These are phyloP conservation scores for Ctenodactylus gundi DNA, from an alignment of 2,113 vertebrate species.

Conservation along the genomic window DNA sequence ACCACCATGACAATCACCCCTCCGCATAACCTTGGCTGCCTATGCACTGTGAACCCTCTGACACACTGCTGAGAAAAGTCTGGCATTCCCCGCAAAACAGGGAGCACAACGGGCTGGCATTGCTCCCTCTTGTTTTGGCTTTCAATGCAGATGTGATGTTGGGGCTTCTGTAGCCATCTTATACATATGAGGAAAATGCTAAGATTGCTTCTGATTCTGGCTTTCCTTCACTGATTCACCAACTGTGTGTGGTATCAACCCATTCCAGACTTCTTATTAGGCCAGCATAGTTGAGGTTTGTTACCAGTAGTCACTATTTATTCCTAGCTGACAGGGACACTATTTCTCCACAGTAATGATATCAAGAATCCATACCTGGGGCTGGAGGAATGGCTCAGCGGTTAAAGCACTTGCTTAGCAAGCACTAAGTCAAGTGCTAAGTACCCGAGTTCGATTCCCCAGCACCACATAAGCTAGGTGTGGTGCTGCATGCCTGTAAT, in stretches of 20 bases:
- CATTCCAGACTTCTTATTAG: not conserved
- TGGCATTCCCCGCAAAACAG: not conserved
- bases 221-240: not conserved
- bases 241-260: not conserved
- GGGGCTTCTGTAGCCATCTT: not conserved
- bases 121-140: not conserved
- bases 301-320: not conserved
- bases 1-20: not conserved
- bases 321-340: not conserved
- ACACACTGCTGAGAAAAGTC: not conserved
- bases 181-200: not conserved
- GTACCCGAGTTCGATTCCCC: too few species aligned
- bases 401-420: too few species aligned
- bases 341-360: not conserved
- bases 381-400: too few species aligned
- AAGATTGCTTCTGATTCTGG: not conserved
- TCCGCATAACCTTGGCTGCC: not conserved
- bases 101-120: not conserved
- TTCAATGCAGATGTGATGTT: not conserved
- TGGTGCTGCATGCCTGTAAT: too few species aligned
- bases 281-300: not conserved
- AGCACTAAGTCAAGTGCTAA: too few species aligned
- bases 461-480: too few species aligned
- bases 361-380: not conserved
- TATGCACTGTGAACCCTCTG: not conserved